Percentiles rank a stretch among this genome's conserved stretches.
Conservation (phyloP, 2,113 vertebrate species). For the Hylia prasina region DNA sequence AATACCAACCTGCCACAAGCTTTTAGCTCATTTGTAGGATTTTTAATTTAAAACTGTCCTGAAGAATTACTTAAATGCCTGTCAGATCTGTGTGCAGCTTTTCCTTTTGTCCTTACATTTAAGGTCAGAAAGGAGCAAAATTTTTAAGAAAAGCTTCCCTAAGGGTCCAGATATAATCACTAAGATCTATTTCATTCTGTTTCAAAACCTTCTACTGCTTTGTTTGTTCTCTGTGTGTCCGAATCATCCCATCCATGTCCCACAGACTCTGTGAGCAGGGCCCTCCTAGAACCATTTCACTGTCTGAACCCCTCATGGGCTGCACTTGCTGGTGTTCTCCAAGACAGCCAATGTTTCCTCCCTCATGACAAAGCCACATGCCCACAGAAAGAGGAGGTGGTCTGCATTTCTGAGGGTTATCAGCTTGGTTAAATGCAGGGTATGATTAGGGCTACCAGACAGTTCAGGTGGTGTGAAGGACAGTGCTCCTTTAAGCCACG, state of each 20-base stretch:
- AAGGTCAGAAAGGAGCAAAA: not conserved
- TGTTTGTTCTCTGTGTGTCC: constrained; percentile 41
- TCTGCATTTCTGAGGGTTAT: not conserved
- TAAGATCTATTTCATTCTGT: constrained; percentile 27
- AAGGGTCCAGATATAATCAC: not conserved
- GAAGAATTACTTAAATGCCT: not conserved
- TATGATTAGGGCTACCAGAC: not conserved
- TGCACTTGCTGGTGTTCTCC: not conserved
- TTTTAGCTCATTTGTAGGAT: not conserved
- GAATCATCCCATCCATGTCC: not conserved
- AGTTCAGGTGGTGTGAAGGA: not conserved
- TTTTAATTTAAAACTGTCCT: not conserved
- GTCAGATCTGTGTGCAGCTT: not conserved
- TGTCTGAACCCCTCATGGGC: not conserved
- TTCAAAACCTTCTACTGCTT: constrained; percentile 35
- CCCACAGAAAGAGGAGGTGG: not conserved
- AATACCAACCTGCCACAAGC: not conserved
- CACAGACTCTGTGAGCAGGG: not conserved
- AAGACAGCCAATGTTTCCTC: not conserved
- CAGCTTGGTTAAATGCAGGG: not conserved
- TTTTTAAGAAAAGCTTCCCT: not conserved
- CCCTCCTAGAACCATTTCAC: not conserved
- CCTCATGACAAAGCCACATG: not conserved
- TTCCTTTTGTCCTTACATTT: not conserved
- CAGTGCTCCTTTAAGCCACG: not conserved